A percentile compares a stretch with the other conserved stretches of the same genome.
Conservation (phyloP, 2,888 invertebrate genomes). For the Thyatira batis region DNA sequence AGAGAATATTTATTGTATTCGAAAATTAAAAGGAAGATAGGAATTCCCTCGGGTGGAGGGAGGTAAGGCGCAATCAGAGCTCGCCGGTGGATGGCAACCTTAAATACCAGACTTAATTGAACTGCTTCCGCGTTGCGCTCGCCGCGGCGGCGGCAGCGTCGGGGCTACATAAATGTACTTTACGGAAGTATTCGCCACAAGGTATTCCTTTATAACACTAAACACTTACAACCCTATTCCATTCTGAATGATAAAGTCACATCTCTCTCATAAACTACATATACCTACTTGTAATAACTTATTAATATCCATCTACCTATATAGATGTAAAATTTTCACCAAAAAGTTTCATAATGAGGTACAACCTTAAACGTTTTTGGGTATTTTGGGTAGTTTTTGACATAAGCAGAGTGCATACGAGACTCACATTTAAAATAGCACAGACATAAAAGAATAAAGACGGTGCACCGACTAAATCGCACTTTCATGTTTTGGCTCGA, state of each 20-base stretch:
- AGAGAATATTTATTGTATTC: conserved; percentile 76
- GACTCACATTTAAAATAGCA: conserved; percentile 43
- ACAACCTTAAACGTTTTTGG: too few relatives aligned
- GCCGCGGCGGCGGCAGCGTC: conserved; percentile 24
- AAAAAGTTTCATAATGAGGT: too few relatives aligned
- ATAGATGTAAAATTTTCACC: too few relatives aligned
- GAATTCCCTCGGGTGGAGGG: conserved; percentile 57
- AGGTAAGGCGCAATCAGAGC: conserved; percentile 72
- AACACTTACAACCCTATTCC: conserved; percentile 37
- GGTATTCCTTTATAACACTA: conserved; percentile 68
- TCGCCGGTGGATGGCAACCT: conserved; percentile 74
- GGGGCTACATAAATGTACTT: conserved; percentile 71
- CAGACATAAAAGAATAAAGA: conserved; percentile 46
- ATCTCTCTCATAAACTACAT: conserved; percentile 1
- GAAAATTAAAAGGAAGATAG: conserved; percentile 76
- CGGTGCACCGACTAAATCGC: conserved; percentile 44
- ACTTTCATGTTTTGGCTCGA: conserved; percentile 58
- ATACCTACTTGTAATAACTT: neutral
- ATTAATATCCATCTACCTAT: too few relatives aligned
- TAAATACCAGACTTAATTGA: conserved; percentile 82
- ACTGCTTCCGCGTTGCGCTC: conserved; percentile 73
- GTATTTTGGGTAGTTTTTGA: too few relatives aligned
- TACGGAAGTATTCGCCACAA: conserved; percentile 66
- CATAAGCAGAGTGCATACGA: conserved; percentile 16
- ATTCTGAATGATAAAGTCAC: neutral